phyloP scores from a whole-genome alignment of 2,888 invertebrate species.

The Trichopoda pennipes region DNA sequence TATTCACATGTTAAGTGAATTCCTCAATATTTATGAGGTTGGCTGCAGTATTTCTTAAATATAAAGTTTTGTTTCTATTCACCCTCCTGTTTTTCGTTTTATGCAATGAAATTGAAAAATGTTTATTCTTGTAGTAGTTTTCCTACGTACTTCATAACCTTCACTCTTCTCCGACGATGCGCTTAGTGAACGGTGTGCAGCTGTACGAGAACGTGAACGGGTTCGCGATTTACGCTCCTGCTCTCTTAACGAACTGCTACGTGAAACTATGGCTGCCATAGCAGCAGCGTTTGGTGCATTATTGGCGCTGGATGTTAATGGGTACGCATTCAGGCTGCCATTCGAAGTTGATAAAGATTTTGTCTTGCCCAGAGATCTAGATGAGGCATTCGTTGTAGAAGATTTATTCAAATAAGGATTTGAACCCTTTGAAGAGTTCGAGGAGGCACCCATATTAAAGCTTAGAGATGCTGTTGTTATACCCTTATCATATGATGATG shows the following conservation, averaged over 20 bases:
- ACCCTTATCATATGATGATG: conserved; percentile 80
- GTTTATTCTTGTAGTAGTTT: not conserved
- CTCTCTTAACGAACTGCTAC: conserved; percentile 80
- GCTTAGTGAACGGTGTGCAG: conserved; percentile 83
- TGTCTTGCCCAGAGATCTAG: conserved; percentile 72
- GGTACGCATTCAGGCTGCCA: conserved; percentile 75
- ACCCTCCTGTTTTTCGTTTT: no score
- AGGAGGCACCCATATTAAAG: conserved; percentile 71
- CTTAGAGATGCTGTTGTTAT: conserved; percentile 81
- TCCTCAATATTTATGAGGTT: no score
- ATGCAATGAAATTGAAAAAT: not conserved
- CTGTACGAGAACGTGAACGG: conserved; percentile 78
- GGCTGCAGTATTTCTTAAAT: no score
- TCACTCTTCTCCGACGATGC: conserved; percentile 88
- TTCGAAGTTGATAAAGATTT: conserved; percentile 79
- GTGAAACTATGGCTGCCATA: conserved; percentile 79
- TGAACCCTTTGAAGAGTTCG: conserved; percentile 75
- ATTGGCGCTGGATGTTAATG: conserved; percentile 61
- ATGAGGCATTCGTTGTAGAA: conserved; percentile 73
- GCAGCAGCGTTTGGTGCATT: conserved; percentile 74
- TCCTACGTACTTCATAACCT: conserved; percentile 89
- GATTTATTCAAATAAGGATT: conserved; percentile 71
- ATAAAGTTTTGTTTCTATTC: no score
- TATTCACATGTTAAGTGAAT: not conserved
- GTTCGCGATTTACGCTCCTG: conserved; percentile 81